phyloP scores from a whole-genome alignment of 92 coral and sea anemone species.

The Bergia puertoricense region DNA sequence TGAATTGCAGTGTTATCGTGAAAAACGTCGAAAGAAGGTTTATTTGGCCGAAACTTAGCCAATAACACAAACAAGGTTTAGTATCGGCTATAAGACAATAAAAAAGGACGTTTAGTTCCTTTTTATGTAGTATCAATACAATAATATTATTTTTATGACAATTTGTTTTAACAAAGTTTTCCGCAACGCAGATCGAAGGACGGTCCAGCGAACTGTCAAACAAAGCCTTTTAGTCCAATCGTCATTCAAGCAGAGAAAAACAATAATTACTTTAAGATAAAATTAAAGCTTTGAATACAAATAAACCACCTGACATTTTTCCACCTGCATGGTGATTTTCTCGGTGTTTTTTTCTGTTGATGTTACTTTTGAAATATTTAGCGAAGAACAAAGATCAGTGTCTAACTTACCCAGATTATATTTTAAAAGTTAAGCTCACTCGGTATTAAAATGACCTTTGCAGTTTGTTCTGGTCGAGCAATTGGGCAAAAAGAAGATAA shows the following conservation, averaged over 20 bases:
- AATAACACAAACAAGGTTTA: too few species aligned
- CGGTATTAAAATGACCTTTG: constrained; percentile 1
- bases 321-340: neutral
- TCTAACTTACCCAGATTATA: neutral
- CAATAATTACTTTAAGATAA: neutral
- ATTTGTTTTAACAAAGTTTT: too few species aligned
- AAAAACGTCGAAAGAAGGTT: too few species aligned
- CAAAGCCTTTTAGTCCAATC: neutral
- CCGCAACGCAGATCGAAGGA: too few species aligned
- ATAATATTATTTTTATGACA: too few species aligned
- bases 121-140: too few species aligned
- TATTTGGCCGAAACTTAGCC: too few species aligned
- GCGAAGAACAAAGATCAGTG: neutral
- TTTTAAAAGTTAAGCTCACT: neutral
- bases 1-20: too few species aligned
- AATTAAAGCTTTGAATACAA: neutral
- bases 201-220: neutral
- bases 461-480: neutral
- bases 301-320: constrained; percentile 12
- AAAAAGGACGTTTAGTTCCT: too few species aligned
- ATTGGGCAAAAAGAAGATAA: neutral
- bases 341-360: neutral
- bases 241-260: neutral
- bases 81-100: too few species aligned
- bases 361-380: neutral